Conservation (phyloP, 2,113 vertebrate genomes). For the Peucedramus taeniatus region DNA sequence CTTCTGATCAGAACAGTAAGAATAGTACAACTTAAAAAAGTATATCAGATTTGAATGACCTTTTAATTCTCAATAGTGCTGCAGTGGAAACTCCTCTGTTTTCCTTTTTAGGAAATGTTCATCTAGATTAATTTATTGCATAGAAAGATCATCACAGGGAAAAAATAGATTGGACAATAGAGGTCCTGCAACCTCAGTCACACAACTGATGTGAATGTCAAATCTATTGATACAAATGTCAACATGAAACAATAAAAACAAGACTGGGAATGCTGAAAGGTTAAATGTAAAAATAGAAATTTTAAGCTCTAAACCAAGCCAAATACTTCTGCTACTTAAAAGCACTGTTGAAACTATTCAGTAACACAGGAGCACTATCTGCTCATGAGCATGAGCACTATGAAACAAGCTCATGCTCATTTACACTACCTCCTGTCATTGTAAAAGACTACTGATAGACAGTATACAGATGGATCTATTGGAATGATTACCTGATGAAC, state of each 20-base stretch:
- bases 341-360: background rate
- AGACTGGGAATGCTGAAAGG: background rate
- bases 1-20: background rate
- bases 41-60: constrained; percentile 39
- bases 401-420: background rate
- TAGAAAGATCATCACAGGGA: background rate
- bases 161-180: constrained; percentile 34
- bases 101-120: constrained; percentile 28
- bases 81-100: constrained; percentile 7
- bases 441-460: background rate
- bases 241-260: background rate
- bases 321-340: background rate
- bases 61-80: constrained; percentile 29
- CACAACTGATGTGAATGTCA: background rate
- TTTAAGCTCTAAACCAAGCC: background rate
- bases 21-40: background rate
- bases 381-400: no score
- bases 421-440: background rate
- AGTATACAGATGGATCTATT: background rate
- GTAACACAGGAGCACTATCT: background rate
- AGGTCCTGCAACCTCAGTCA: background rate
- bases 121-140: constrained; percentile 27
- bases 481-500: background rate
- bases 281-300: background rate
- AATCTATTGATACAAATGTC: background rate